Base-by-base conservation (phyloP, 2,113 vertebrate genomes). In the Odocoileus hemionus region DNA sequence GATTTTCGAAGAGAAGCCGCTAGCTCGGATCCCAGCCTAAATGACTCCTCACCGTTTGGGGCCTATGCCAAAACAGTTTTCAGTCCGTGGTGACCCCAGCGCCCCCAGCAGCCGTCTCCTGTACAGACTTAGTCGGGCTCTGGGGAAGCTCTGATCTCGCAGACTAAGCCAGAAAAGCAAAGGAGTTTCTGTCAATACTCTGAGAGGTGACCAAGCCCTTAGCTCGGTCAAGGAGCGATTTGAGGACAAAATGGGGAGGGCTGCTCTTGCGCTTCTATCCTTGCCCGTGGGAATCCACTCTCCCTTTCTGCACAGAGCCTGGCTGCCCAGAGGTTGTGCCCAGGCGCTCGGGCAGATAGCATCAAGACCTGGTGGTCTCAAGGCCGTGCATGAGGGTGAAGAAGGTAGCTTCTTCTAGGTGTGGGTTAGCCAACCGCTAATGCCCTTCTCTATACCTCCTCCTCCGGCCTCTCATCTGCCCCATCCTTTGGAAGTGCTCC, bases 31-130 rank as follows among this genome's bases (percentile, higher is more conserved):
- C 36, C 67, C 79, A 96, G 60, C 45, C 78, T 39, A 61, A 98
- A 98, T 70, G 96, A 95, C 96, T 97, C 67, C 64, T 95, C 21
- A 36, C 14, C 2, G 1, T 86, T 79, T 89, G 79, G 91, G 89
- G 78, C 95, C 89, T 94, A 83, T 86, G 82, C 79, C 85, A 64
- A 91, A 97, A 91, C 12, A 26, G 26, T 92, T 97, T 97, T 86
- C 89, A 95, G 57, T 87, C 39, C 11, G 16, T 45, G 30, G 45
- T 84, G 93, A 97, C 96, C 95, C 57, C 61, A 83, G 94, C 30
- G 47, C 74, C 21, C 64, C 89, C 47, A 0, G 30, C 43, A 91
- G 92, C 70, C 47, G n/a, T 91, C 85, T 94, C 52, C 52, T 36
- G 57, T 2, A 13, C 74, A 25, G 74, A 91, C 86, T 78, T 94